Evolutionary conservation across 2,797 vertebrate species (phyloP), one percentile per base, ranked within the genome.

Genomic region (Gymnocypris eckloni): DNA sequence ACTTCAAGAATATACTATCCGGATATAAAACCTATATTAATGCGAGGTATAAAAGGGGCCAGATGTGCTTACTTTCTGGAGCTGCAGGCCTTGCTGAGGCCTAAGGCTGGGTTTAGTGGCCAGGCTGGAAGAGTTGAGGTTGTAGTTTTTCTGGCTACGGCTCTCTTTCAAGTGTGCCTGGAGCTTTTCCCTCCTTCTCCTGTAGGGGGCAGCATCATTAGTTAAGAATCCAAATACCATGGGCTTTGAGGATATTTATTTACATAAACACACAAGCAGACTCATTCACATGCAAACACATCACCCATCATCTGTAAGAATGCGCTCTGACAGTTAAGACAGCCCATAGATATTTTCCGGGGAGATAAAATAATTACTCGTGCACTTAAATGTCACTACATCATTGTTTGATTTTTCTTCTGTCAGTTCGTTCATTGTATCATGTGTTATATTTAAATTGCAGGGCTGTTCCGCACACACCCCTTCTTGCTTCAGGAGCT

Each of bases 81-180:
- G 94, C 70, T 93, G 95, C 86, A 95, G 86, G 90, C 88, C 92
- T 75, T 85, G 73, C 87, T 90, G 91, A 0, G 91, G 70, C 22
- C 84, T 66, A 75, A 82, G 81, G 80, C 86, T 89, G n/a, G 79
- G 86, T 90, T 95, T 95, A 87, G 86, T 82, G 0, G 92, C 89
- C 70, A 92, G 89, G 20, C 83, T 79, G 0, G 90, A 84, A 79
- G 91, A 84, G 71, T 91, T 94, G 8, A 93, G 81, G 0, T 92
- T 92, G 92, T 96, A 96, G 92, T 93, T 95, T 80, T 95, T 96
- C 90, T 93, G 84, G 86, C 88, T 91, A 69, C 93, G 94, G 71
- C 90, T 95, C 85, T 96, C 95, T 88, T 95, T 96, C 91, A 96
- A 90, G 83, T 96, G 95, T 15, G 93, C 94, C 89, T 96, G 94